Evolutionary conservation across 37 sponge, comb jelly and placozoan genomes (phyloP), one percentile per base, ranked within the genome.

Genomic region (Haliclona indistincta): DNA sequence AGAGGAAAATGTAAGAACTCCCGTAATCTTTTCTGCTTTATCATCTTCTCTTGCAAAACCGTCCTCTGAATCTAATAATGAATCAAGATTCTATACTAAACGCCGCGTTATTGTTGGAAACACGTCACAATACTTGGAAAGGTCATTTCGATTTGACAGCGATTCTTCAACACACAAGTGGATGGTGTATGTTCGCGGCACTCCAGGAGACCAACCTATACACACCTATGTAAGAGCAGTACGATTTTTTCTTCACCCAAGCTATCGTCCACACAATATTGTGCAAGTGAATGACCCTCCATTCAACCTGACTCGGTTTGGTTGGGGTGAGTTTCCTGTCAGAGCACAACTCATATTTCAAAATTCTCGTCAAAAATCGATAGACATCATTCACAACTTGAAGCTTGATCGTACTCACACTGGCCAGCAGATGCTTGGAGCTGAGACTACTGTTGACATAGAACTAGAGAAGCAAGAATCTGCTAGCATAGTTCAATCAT

Each of bases 251-350:
- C 81, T 94, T 5, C 88, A 94, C 64, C 95, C 95, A 22, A 94
- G 92, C 70, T 94, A 94, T 68, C 80, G 74, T 3, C 95, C 95
- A 15, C 83, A 94, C 63, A 92, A 94, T 73, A 70, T 87, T 17
- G 64, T 94, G 5, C 51, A 41, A 4, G 77, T 94, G 1, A 54
- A 58, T 4, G 43, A n/a, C 1, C 81, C 91, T 15, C 95, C 95
- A 2, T 94, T 87, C 43, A 92, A 94, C 51, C 86, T 94, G 30
- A 82, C 80, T 17, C 70, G 92, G 33, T 62, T 81, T 34, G 95
- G 95, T 17, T 94, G 95, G 95, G 95, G 95, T 37, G 95, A 94
- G 51, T 94, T 94, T 74, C 95, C 92, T 34, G 70, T 94, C 4
- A 75, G 95, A 32, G 84, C 91, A 1, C 95, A 87, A 66, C 70